Conservation (phyloP, 2,888 invertebrate genomes). For the Acleris laterana region DNA sequence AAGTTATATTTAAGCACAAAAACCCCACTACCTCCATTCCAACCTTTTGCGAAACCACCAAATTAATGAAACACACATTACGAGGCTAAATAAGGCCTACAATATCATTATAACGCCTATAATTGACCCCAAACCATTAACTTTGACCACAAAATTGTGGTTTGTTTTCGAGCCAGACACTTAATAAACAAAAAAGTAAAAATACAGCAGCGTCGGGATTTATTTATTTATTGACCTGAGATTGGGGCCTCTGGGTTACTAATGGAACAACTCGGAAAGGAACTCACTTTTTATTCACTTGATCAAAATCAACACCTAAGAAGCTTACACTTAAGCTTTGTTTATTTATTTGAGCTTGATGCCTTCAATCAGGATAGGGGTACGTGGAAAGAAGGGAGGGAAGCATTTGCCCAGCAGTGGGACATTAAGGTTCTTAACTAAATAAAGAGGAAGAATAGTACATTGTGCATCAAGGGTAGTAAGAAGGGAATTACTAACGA, state of each 20-base stretch:
- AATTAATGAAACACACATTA: constrained; percentile 49
- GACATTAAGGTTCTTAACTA: too few species aligned
- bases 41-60: constrained; percentile 23
- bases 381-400: too few species aligned
- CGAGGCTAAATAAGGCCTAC: constrained; percentile 48
- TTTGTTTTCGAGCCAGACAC: constrained; percentile 78
- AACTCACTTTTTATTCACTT: constrained; percentile 39
- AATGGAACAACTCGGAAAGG: constrained; percentile 44
- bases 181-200: constrained; percentile 52
- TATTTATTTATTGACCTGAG: constrained; percentile 78
- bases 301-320: background rate
- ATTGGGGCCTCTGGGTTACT: constrained; percentile 51
- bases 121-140: constrained; percentile 78
- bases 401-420: too few species aligned
- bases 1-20: too few species aligned
- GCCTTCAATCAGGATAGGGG: too few species aligned
- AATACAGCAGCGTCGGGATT: constrained; percentile 71
- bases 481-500: too few species aligned
- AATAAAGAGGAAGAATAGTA: too few species aligned
- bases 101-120: constrained; percentile 78
- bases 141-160: constrained; percentile 71
- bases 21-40: background rate
- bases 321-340: background rate
- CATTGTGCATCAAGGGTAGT: too few species aligned
- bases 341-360: too few species aligned